A percentile compares a stretch with the other conserved stretches of the same genome.
Conservation (phyloP, 1,140 invertebrate species). For the Trichonephila clavata region DNA sequence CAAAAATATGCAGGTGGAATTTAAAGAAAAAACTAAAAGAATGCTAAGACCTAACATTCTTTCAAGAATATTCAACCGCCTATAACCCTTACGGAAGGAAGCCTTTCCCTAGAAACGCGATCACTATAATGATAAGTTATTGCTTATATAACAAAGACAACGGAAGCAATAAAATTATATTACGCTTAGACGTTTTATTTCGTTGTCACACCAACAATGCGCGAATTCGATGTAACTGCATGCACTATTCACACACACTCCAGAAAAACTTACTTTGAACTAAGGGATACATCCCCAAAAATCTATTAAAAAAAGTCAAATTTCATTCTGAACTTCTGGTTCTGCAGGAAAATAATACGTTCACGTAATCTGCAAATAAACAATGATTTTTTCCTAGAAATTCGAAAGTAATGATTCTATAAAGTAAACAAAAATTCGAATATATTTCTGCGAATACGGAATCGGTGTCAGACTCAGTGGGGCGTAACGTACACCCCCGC, state of each 20-base stretch:
- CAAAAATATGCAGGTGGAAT: not conserved
- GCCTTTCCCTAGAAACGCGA: not conserved
- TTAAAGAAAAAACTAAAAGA: not conserved
- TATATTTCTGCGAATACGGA: too few species aligned
- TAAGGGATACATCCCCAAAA: too few species aligned
- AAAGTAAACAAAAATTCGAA: too few species aligned
- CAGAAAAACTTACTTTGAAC: not conserved
- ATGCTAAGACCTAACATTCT: not conserved
- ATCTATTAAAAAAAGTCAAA: too few species aligned
- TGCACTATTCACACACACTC: not conserved
- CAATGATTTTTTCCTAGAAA: too few species aligned
- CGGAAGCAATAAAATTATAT: not conserved
- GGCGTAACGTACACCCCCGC: too few species aligned
- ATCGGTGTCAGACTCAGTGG: too few species aligned
- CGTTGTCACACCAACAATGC: not conserved
- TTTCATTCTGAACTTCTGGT: too few species aligned
- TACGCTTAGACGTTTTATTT: not conserved
- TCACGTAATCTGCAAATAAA: too few species aligned
- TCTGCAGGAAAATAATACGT: too few species aligned
- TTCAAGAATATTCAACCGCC: not conserved
- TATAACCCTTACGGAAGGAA: not conserved
- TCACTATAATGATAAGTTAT: not conserved
- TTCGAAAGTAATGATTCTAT: too few species aligned
- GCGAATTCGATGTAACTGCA: not conserved
- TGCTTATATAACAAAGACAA: not conserved